Evolutionary conservation across 2,888 invertebrate species (phyloP), one percentile per base, ranked within the genome.

Genomic region (Zelleria hepariella): DNA sequence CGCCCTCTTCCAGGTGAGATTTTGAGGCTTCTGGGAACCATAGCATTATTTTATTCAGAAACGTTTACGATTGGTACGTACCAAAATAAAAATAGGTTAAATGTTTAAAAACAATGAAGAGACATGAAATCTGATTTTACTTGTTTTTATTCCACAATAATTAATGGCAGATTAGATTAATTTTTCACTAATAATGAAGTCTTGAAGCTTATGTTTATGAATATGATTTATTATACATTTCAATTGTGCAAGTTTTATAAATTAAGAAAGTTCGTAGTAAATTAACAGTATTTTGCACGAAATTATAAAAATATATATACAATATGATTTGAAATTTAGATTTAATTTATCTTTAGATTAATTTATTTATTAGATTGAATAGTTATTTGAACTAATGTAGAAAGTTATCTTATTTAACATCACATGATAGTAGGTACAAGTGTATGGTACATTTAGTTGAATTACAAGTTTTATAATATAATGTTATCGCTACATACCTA

Each of bases 71-170:
- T n/a, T n/a, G n/a, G n/a, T n/a, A n/a, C n/a, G n/a, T n/a, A n/a
- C n/a, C n/a, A n/a, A n/a, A n/a, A n/a, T n/a, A n/a, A n/a, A n/a
- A n/a, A n/a, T n/a, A n/a, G n/a, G n/a, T n/a, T n/a, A n/a, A n/a
- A n/a, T 24, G n/a, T 25, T 53, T n/a, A 2, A 56, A 32, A 20
- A 56, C 4, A 27, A 56, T 10, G 10, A 18, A 56, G 32, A 32
- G 20, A 32, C 20, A 1, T 24, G 1, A 18, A 56, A 6, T 54
- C 15, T 54, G 54, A 26, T 26, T 32, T 32, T 56, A 18, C n/a
- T 27, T 5, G 18, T 59, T 60, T 70, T 73, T 73, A 70, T 68
- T 73, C 62, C 73, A 74, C 71, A 72, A 42, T 73, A 67, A 64
- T 65, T 62, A 65, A 63, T 54, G 62, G 59, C 64, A 65, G 62